Evolutionary conservation across 2,797 vertebrate species (phyloP).

Genomic region (Hippoglossus hippoglossus): DNA sequence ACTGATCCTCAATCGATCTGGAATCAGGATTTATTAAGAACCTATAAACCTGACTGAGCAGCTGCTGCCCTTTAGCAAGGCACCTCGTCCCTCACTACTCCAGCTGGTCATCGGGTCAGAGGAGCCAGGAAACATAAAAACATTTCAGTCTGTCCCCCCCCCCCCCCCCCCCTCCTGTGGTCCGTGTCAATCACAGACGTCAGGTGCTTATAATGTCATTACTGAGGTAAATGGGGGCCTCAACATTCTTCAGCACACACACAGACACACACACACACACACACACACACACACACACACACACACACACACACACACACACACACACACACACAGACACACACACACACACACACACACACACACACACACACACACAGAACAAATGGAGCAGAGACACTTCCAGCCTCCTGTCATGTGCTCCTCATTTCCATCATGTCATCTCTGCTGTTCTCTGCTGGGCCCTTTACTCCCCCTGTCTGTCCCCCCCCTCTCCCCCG

Average conservation of each 20-base stretch:
- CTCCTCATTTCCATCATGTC: conserved; percentile 67
- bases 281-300: conserved; percentile 3
- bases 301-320: conserved; percentile 26
- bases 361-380: conserved; percentile 24
- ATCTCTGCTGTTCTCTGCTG: conserved; percentile 30
- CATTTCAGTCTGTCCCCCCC: background rate
- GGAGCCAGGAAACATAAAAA: no score
- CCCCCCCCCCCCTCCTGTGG: background rate
- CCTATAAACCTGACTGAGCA: no score
- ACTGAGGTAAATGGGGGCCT: conserved; percentile 47
- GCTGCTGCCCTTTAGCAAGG: no score
- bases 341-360: conserved; percentile 22
- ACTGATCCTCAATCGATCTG: no score
- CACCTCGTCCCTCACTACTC: no score
- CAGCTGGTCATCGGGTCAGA: no score
- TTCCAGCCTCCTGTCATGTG: conserved; percentile 72
- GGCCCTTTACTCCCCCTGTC: background rate
- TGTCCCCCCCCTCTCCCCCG: no score
- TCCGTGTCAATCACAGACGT: conserved; percentile 21
- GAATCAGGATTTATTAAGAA: no score
- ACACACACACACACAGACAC: conserved; percentile 29
- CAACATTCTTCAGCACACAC: conserved; percentile 16
- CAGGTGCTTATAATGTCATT: conserved; percentile 70
- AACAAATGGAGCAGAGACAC: conserved; percentile 31
- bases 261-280: no score